Evolutionary conservation across 35 echinoderm and acorn worm species (phyloP).

Genomic region (Heliocidaris tuberculata): DNA sequence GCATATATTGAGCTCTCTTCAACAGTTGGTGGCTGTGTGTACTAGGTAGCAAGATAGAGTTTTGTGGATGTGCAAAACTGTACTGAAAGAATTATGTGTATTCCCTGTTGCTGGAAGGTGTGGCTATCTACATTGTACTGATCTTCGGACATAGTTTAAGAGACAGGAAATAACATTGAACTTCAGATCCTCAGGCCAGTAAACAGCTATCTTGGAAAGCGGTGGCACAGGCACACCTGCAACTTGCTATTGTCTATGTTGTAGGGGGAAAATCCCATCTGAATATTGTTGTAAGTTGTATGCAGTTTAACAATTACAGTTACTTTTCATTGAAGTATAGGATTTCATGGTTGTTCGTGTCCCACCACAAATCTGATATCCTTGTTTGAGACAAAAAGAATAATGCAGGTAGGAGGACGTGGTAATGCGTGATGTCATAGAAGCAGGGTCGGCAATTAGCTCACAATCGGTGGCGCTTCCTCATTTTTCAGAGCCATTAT

Average conservation of each 20-base stretch:
- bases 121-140: neutral
- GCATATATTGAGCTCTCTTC: neutral
- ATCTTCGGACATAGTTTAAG: neutral
- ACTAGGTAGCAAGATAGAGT: neutral
- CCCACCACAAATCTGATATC: neutral
- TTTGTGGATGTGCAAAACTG: neutral
- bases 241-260: neutral
- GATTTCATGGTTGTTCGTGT: neutral
- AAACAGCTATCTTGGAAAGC: neutral
- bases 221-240: neutral
- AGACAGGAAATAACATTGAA: neutral
- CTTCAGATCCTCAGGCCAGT: neutral
- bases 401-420: constrained; percentile 8
- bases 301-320: neutral
- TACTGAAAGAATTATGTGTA: neutral
- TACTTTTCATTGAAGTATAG: neutral
- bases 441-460: neutral
- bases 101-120: neutral
- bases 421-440: neutral
- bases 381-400: neutral
- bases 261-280: neutral
- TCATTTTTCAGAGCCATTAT: neutral
- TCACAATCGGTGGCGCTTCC: neutral
- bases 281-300: neutral
- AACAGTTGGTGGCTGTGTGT: neutral